phyloP scores from a whole-genome alignment of 1,140 invertebrate genomes.

The Ganaspis sp. region DNA sequence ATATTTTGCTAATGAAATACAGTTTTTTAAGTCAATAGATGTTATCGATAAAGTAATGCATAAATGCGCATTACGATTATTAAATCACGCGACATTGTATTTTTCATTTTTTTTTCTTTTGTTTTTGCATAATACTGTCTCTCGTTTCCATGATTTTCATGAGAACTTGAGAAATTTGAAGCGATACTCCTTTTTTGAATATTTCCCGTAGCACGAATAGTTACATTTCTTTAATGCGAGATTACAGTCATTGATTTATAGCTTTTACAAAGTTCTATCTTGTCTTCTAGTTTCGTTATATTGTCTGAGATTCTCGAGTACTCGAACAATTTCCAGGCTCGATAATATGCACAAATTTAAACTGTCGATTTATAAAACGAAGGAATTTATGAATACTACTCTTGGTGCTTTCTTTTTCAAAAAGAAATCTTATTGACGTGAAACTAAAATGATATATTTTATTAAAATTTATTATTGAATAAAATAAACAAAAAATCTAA shows the following conservation, averaged over 20 bases:
- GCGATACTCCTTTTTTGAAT: slow-evolving; percentile 12
- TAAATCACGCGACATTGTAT: slow-evolving; percentile 38
- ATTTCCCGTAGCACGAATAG: slow-evolving; percentile 15
- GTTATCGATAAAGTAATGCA: slow-evolving; percentile 58
- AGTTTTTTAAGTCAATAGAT: slow-evolving; percentile 61
- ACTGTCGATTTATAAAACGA: background rate
- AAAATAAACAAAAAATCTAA: too few relatives aligned
- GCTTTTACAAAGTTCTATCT: slow-evolving; percentile 27
- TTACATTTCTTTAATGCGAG: slow-evolving; percentile 16
- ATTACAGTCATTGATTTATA: slow-evolving; percentile 27
- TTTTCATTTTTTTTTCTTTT: too few relatives aligned
- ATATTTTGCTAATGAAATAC: slow-evolving; percentile 65
- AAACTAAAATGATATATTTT: slow-evolving; percentile 15
- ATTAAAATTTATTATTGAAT: slow-evolving; percentile 19
- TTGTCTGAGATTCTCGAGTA: slow-evolving; percentile 16
- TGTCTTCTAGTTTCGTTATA: slow-evolving; percentile 25
- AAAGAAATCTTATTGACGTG: background rate
- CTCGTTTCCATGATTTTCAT: too few relatives aligned
- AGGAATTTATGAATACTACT: slow-evolving; percentile 17
- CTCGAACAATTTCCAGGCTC: slow-evolving; percentile 11
- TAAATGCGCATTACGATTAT: slow-evolving; percentile 32
- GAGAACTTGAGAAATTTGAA: background rate
- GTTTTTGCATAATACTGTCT: slow-evolving; percentile 36
- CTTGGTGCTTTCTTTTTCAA: background rate
- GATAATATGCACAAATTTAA: slow-evolving; percentile 27